phyloP scores from a whole-genome alignment of 2,888 invertebrate genomes.

The Conus canariensis region DNA sequence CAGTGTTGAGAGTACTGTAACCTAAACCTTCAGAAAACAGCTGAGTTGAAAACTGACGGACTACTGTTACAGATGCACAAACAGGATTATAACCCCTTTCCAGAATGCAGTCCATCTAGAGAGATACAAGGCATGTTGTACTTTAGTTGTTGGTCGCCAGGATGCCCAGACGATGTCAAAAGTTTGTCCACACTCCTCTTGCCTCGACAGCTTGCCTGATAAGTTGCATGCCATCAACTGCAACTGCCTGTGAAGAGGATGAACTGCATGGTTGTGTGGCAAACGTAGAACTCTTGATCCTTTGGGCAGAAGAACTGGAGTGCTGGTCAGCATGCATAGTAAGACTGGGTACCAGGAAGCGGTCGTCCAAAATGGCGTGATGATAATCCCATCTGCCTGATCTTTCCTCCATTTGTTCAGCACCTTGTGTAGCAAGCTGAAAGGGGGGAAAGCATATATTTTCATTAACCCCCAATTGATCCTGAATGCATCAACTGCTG shows the following conservation, averaged over 20 bases:
- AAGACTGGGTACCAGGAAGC: neutral
- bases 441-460: neutral
- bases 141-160: constrained; percentile 8
- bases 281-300: neutral
- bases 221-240: constrained; percentile 9
- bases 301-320: neutral
- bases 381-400: neutral
- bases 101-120: neutral
- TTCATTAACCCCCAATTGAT: neutral
- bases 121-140: neutral
- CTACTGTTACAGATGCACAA: neutral
- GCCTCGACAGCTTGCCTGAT: neutral
- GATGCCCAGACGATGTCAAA: neutral
- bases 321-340: neutral
- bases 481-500: neutral
- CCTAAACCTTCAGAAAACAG: neutral
- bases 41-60: neutral
- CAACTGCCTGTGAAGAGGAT: neutral
- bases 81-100: neutral
- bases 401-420: neutral
- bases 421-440: neutral
- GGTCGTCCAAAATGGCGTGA: neutral
- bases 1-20: neutral
- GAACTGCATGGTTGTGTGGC: neutral
- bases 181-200: neutral